Conservation (phyloP, 1,140 invertebrate genomes). For the Plutomurus gul region DNA sequence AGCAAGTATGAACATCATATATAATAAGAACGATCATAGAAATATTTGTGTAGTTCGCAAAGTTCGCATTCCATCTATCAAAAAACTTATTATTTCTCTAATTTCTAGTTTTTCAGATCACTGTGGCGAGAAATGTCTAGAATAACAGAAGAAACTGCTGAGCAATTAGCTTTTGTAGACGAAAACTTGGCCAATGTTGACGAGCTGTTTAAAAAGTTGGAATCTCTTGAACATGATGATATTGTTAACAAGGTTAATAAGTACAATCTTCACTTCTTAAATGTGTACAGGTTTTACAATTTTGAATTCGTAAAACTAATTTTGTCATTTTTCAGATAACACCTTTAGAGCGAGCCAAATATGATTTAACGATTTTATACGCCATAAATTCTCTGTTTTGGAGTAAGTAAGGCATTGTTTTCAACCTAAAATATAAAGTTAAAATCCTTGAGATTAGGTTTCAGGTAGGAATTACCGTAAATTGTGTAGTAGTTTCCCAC, state of each 20-base stretch:
- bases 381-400: slow-evolving; percentile 52
- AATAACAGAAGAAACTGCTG: slow-evolving; percentile 2
- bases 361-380: slow-evolving; percentile 49
- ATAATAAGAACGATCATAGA: too few species aligned
- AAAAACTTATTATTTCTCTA: neutral
- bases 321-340: slow-evolving; percentile 39
- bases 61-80: neutral
- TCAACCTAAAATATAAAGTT: too few species aligned
- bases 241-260: slow-evolving; percentile 39
- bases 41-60: neutral
- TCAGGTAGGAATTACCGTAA: too few species aligned
- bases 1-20: too few species aligned
- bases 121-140: neutral
- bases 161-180: slow-evolving; percentile 40
- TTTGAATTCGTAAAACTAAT: too few species aligned
- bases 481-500: too few species aligned
- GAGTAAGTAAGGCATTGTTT: too few species aligned
- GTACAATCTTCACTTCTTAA: too few species aligned
- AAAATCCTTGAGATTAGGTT: too few species aligned
- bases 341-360: slow-evolving; percentile 49
- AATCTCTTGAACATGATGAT: slow-evolving; percentile 34
- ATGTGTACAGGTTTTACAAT: too few species aligned
- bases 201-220: slow-evolving; percentile 36
- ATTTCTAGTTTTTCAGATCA: neutral
- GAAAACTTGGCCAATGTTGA: slow-evolving; percentile 33